Evolutionary conservation across 2,113 vertebrate species (phyloP).

Genomic region (Rhineura floridana): DNA sequence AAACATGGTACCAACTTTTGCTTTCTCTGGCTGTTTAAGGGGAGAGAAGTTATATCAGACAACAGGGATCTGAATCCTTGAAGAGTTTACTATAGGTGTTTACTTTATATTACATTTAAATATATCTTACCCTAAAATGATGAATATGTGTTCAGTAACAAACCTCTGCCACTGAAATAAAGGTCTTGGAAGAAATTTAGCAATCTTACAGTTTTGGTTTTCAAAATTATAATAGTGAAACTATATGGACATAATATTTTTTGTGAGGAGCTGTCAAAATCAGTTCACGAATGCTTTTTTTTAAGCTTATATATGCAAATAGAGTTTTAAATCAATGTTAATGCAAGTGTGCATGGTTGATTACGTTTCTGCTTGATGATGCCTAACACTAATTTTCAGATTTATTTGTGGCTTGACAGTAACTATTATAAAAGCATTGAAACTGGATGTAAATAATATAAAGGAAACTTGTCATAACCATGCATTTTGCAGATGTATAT

Average conservation of each 20-base stretch:
- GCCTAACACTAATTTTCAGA: conserved; percentile 48
- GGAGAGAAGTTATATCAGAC: neutral
- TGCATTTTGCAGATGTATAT: conserved; percentile 27
- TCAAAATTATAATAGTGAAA: conserved; percentile 40
- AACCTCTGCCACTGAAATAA: conserved; percentile 45
- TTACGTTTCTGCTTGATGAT: conserved; percentile 56
- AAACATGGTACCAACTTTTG: conserved; percentile 12
- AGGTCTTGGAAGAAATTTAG: conserved; percentile 31
- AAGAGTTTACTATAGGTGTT: conserved; percentile 26
- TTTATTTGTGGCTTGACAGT: conserved; percentile 55
- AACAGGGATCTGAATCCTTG: conserved; percentile 24
- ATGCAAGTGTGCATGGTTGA: conserved; percentile 59
- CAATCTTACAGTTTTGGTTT: conserved; percentile 27
- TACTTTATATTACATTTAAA: conserved; percentile 36
- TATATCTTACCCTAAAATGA: conserved; percentile 61
- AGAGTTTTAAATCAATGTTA: conserved; percentile 53
- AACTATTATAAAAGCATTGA: conserved; percentile 54
- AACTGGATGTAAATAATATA: conserved; percentile 61
- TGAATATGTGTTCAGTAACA: conserved; percentile 51
- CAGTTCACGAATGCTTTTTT: conserved; percentile 31
- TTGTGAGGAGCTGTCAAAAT: conserved; percentile 33
- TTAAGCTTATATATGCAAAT: neutral
- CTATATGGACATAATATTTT: conserved; percentile 25
- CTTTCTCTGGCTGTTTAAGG: conserved; percentile 33
- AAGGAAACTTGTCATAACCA: conserved; percentile 13